A percentile compares a stretch with the other conserved stretches of the same genome.
Evolutionary conservation across 2,113 vertebrate genomes (phyloP).

Genomic region (Pardalotus punctatus): DNA sequence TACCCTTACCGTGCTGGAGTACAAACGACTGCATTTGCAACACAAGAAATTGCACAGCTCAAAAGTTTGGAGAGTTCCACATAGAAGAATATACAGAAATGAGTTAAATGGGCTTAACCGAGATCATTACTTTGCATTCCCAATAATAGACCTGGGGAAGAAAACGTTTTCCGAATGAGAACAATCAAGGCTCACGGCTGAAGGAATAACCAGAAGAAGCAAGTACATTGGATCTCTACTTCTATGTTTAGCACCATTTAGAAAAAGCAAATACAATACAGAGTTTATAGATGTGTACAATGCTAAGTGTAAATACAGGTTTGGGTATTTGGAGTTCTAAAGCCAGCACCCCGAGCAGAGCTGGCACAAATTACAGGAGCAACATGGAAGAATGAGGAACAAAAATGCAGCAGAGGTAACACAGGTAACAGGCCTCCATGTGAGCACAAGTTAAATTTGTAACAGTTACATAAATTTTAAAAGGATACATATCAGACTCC

Average conservation of each 20-base stretch:
- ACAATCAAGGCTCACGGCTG: not conserved
- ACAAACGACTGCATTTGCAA: not conserved
- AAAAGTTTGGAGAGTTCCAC: not conserved
- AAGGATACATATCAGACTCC: not conserved
- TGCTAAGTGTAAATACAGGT: not conserved
- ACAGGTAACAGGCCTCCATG: not conserved
- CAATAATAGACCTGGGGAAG: not conserved
- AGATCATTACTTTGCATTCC: not conserved
- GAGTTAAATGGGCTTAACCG: not conserved
- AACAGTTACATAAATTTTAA: not conserved
- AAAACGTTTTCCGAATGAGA: not conserved
- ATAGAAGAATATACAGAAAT: not conserved
- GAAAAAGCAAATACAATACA: not conserved
- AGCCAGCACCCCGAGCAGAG: not conserved
- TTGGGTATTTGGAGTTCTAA: not conserved
- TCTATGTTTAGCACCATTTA: not conserved
- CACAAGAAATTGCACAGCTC: not conserved
- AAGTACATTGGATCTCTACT: not conserved
- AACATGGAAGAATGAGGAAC: not conserved
- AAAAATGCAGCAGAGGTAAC: not conserved
- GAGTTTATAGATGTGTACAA: not conserved
- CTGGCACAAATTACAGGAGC: not conserved
- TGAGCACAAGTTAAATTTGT: not conserved
- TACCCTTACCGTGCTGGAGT: not conserved
- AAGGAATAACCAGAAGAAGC: not conserved